Evolutionary conservation across 2,113 vertebrate genomes (phyloP).

Genomic region (Lontra canadensis): DNA sequence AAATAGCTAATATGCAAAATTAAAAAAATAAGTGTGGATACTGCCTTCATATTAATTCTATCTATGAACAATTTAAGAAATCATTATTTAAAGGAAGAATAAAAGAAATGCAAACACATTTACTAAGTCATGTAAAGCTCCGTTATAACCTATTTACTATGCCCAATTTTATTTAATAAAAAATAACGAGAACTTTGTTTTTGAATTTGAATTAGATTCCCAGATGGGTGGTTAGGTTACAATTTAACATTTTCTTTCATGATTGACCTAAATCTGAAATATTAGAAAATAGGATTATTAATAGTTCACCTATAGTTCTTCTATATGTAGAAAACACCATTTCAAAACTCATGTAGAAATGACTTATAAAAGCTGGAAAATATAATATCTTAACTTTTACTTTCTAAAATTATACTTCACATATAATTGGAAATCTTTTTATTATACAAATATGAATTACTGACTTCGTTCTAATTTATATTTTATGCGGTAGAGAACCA

Average conservation of each 20-base stretch:
- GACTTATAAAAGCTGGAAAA: neutral
- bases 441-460: neutral
- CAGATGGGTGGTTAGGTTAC: neutral
- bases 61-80: neutral
- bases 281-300: neutral
- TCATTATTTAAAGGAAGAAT: neutral
- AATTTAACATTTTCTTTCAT: neutral
- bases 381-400: neutral
- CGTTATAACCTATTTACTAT: neutral
- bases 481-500: neutral
- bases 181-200: neutral
- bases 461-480: neutral
- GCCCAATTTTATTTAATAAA: conserved; percentile 12
- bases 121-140: neutral
- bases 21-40: neutral
- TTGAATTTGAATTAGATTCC: neutral
- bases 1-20: neutral
- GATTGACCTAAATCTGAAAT: neutral
- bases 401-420: neutral
- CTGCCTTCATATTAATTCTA: neutral
- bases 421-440: neutral
- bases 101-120: neutral
- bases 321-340: neutral
- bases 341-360: neutral
- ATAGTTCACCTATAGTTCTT: neutral